A percentile compares a stretch with the other conserved stretches of the same genome.
Conservation (phyloP, 2,888 invertebrate species). For the Dromius quadrimaculatus region DNA sequence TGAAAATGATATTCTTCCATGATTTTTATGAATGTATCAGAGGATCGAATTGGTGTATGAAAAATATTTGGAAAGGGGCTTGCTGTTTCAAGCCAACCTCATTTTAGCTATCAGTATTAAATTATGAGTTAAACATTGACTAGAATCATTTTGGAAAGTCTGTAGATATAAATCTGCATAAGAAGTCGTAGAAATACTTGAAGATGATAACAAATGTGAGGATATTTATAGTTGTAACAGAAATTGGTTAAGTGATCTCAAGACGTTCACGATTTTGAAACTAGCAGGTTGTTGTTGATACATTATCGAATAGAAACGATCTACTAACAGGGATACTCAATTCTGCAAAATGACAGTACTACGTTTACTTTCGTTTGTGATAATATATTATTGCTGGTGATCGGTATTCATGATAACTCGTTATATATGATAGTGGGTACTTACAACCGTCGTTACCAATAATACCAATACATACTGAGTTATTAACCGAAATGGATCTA, state of each 20-base stretch:
- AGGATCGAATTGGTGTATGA: too few species aligned
- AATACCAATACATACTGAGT: slow-evolving; percentile 5
- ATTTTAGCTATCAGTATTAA: too few species aligned
- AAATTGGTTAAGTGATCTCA: slow-evolving; percentile 23
- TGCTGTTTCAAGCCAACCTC: too few species aligned
- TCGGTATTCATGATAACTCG: slow-evolving; percentile 43
- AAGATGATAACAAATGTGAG: slow-evolving; percentile 24
- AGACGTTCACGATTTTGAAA: slow-evolving; percentile 36
- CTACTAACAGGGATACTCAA: slow-evolving; percentile 45
- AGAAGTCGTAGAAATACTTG: slow-evolving; percentile 20
- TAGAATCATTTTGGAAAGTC: too few species aligned
- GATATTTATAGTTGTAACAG: slow-evolving; percentile 21
- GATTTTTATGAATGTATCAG: too few species aligned
- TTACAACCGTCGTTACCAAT: slow-evolving; percentile 7
- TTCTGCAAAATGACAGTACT: slow-evolving; percentile 51
- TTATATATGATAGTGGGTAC: slow-evolving; percentile 41
- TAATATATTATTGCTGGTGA: slow-evolving; percentile 48
- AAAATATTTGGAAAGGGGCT: too few species aligned
- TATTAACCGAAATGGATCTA: slow-evolving; percentile 27
- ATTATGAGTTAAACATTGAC: too few species aligned
- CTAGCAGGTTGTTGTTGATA: slow-evolving; percentile 44
- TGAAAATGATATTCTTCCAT: too few species aligned
- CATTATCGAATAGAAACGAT: slow-evolving; percentile 50
- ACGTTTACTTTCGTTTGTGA: slow-evolving; percentile 50
- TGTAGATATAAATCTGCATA: too few species aligned